These are phyloP conservation scores for Pectinophora gossypiella DNA, from an alignment of 1,140 invertebrate genomes.

Conservation along the genomic window DNA sequence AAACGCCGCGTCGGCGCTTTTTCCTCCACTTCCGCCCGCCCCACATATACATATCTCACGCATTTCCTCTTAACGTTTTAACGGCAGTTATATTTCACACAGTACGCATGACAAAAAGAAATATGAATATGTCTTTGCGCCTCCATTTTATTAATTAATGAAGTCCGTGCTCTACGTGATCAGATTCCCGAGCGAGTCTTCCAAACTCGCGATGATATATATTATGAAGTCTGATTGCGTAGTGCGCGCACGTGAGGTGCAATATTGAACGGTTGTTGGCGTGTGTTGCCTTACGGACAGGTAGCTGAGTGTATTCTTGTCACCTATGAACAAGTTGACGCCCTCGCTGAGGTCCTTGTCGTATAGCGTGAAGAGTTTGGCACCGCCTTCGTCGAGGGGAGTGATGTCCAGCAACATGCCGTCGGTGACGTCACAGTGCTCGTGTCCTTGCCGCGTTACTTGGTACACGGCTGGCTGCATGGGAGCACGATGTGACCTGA, in stretches of 20 bases:
- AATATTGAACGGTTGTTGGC: neutral
- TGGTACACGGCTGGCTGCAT: constrained; percentile 78
- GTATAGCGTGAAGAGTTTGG: constrained; percentile 80
- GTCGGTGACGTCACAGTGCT: constrained; percentile 80
- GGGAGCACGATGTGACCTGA: constrained; percentile 59
- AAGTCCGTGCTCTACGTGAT: constrained; percentile 15
- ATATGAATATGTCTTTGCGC: constrained; percentile 8
- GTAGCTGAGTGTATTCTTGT: neutral
- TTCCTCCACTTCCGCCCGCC: constrained; percentile 19
- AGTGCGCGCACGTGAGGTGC: neutral
- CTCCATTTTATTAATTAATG: constrained; percentile 20
- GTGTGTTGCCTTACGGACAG: neutral
- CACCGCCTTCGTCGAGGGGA: constrained; percentile 77
- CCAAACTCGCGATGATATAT: constrained; percentile 1
- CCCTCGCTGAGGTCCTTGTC: constrained; percentile 83
- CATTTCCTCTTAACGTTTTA: constrained; percentile 12
- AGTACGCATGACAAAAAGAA: constrained; percentile 8
- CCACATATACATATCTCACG: constrained; percentile 12
- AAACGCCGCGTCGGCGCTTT: constrained; percentile 14
- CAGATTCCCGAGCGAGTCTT: constrained; percentile 6
- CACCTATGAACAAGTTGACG: constrained; percentile 82
- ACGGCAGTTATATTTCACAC: constrained; percentile 9
- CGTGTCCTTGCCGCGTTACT: constrained; percentile 79
- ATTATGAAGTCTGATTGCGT: constrained; percentile 28
- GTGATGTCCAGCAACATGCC: constrained; percentile 81